A percentile compares a stretch with the other conserved stretches of the same genome.
Evolutionary conservation across 2,888 invertebrate genomes (phyloP).

Genomic region (Parochlus steinenii): DNA sequence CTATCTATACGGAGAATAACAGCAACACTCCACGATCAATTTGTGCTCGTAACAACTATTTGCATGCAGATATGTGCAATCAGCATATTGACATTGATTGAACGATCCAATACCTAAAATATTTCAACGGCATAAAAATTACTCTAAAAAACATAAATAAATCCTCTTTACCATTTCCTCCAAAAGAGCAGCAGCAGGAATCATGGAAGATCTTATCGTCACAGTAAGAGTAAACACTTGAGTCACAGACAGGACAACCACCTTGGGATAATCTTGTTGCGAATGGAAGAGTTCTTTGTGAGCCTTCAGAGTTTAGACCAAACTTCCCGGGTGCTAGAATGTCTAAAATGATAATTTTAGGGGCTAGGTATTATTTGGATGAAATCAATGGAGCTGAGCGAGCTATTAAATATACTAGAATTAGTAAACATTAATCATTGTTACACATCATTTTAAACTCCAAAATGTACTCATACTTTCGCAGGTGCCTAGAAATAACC

Average conservation of each 20-base stretch:
- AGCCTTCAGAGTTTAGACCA: too few species aligned
- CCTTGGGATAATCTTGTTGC: constrained; percentile 16
- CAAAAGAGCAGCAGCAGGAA: constrained; percentile 56
- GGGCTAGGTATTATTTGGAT: too few species aligned
- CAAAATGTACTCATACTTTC: too few species aligned
- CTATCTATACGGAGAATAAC: constrained; percentile 34
- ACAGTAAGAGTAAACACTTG: constrained; percentile 61
- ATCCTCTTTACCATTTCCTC: background rate
- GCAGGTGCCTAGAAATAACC: too few species aligned
- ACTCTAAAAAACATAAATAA: background rate
- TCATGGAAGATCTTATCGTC: constrained; percentile 58
- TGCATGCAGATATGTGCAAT: constrained; percentile 56
- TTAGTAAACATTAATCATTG: too few species aligned
- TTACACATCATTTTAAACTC: too few species aligned
- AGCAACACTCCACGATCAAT: constrained; percentile 58
- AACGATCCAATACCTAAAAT: constrained; percentile 35
- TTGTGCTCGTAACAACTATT: constrained; percentile 56
- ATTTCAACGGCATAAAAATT: background rate
- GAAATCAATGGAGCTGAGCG: too few species aligned
- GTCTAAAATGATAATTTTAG: too few species aligned
- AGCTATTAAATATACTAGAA: too few species aligned
- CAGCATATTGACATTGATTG: constrained; percentile 44
- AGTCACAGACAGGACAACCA: constrained; percentile 58
- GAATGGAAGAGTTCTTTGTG: too few species aligned
- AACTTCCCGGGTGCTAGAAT: too few species aligned